Percentiles rank a stretch among this genome's conserved stretches.
These are phyloP conservation scores for Datnioides undecimradiatus DNA, from an alignment of 2,113 vertebrate genomes.

Conservation along the genomic window DNA sequence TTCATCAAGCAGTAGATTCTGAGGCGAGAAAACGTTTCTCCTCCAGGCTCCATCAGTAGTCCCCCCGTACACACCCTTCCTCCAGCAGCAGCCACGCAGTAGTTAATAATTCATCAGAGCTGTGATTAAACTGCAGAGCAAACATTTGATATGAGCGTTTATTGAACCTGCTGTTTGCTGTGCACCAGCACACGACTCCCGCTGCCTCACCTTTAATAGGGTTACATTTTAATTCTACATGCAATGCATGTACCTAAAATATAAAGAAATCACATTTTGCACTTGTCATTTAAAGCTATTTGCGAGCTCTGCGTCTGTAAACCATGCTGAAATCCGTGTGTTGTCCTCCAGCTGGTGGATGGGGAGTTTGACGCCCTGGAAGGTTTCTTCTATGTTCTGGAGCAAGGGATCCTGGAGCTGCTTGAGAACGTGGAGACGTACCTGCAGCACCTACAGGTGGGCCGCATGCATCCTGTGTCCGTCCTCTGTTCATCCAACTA, in stretches of 20 bases:
- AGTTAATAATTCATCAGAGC: slow-evolving; percentile 25
- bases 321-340: not conserved
- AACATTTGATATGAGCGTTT: not conserved
- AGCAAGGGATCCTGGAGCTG: slow-evolving; percentile 84
- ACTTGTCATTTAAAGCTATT: not conserved
- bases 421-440: slow-evolving; percentile 88
- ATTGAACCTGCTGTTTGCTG: not conserved
- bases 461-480: too few relatives aligned
- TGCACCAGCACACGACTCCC: too few relatives aligned
- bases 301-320: not conserved
- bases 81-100: not conserved
- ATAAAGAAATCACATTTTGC: not conserved
- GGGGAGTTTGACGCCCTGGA: slow-evolving; percentile 91
- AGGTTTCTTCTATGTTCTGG: slow-evolving; percentile 88
- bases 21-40: too few relatives aligned
- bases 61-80: not conserved
- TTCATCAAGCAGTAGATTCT: too few relatives aligned
- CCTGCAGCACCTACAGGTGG: slow-evolving; percentile 89
- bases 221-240: too few relatives aligned
- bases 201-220: not conserved
- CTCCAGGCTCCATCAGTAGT: not conserved
- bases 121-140: not conserved
- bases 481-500: too few relatives aligned
- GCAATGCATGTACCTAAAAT: not conserved
- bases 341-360: slow-evolving; percentile 86